Base-by-base conservation (phyloP, 2,888 invertebrate genomes). In the Leptinotarsa tumamoca region DNA sequence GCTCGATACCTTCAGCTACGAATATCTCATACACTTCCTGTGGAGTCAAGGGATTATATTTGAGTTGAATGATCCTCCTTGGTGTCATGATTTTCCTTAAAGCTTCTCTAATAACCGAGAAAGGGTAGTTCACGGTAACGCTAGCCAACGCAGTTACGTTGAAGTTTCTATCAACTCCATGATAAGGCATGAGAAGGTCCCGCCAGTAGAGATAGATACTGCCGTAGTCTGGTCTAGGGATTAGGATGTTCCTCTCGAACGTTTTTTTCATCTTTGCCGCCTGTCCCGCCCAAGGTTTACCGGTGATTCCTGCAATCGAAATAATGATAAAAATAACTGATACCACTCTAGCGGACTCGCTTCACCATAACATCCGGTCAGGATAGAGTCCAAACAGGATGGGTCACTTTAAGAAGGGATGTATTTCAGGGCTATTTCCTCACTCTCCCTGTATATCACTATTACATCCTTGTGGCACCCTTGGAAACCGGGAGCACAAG, bases 281-380 rank as follows among this genome's bases (percentile, higher is more conserved):
- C 82, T 89, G 90, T 2, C 91, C 91, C 43, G 92, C 88, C 92
- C 93, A 94, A 0, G 96, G 95, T 81, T 92, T 90, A 2, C 90
- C 86, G 2, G 93, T 92, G 3, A 93, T 91, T 17, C 80, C 80
- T 80, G 51, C 23, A 73, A 67, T 71, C 23, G 1, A 4, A 63
- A 63, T 43, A 13, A 43, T 43, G 5, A 10, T 43, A 10, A 13
- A 7, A 10, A 7, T 33, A 2, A 33, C 1, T 5, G 27, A 1
- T 27, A 27, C 5, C 5, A 27, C 27, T 27, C 5, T 27, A 4
- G 5, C 5, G 27, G 27, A 27, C 27, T 27, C 27, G 27, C 27
- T 27, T 27, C 5, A 27, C 27, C 27, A 27, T 5, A 27, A 27
- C 27, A 27, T 27, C 4, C 4, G 5, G 27, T 27, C 27, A 5